Percentiles rank a stretch among this genome's conserved stretches.
These are phyloP conservation scores for Crossocerus cetratus DNA, from an alignment of 2,888 invertebrate species.

Conservation along the genomic window DNA sequence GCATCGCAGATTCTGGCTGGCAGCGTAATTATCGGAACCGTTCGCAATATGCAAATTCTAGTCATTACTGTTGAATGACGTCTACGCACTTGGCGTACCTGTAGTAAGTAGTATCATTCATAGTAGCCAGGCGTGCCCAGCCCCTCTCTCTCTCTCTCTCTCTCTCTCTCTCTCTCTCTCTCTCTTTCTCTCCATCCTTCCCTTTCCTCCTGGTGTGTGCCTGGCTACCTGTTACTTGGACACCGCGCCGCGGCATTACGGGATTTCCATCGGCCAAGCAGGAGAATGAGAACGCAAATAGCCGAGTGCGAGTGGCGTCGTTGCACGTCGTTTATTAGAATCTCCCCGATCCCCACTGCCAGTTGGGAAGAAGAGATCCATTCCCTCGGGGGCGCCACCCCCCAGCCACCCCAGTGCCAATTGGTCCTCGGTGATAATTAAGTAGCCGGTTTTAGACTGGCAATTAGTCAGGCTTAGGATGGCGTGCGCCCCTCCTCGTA, in stretches of 20 bases:
- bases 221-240: neutral
- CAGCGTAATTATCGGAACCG: constrained; percentile 15
- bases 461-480: too few species aligned
- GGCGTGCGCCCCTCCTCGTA: neutral
- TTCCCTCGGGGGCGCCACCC: constrained; percentile 24
- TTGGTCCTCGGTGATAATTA: constrained; percentile 35
- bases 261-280: constrained; percentile 2
- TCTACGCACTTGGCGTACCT: constrained; percentile 20
- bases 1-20: neutral
- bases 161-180: too few species aligned
- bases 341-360: neutral
- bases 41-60: constrained; percentile 10
- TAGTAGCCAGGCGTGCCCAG: constrained; percentile 20
- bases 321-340: constrained; percentile 16
- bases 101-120: constrained; percentile 41
- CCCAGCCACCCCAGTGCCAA: constrained; percentile 26
- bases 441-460: constrained; percentile 11
- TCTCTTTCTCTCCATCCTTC: neutral
- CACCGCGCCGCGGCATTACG: constrained; percentile 1
- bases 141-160: neutral
- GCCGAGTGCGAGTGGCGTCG: neutral
- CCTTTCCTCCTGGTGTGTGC: neutral
- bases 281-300: constrained; percentile 24
- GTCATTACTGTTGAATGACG: constrained; percentile 18
- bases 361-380: constrained; percentile 6